phyloP scores from a whole-genome alignment of 2,113 vertebrate genomes.

The Orthonyx spaldingii region DNA sequence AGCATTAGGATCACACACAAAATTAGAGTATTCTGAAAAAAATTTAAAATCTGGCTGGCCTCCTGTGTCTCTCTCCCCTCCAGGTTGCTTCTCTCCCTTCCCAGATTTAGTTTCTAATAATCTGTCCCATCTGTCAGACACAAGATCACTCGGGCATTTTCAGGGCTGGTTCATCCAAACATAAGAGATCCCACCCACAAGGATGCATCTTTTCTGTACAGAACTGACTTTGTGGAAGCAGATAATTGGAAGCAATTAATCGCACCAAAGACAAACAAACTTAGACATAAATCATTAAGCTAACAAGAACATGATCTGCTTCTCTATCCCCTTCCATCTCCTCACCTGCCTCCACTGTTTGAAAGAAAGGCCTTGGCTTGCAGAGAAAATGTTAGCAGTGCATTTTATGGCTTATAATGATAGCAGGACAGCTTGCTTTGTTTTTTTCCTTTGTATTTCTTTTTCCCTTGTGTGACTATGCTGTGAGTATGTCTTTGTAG shows the following conservation, averaged over 20 bases:
- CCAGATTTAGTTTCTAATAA: not conserved
- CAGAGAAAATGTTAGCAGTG: not conserved
- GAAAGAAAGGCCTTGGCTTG: not conserved
- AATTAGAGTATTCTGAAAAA: not conserved
- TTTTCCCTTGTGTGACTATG: not conserved
- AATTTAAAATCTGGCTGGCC: fast-evolving
- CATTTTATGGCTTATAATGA: not conserved
- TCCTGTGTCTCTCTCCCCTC: not conserved
- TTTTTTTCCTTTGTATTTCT: not conserved
- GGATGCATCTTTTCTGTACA: not conserved
- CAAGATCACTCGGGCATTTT: not conserved
- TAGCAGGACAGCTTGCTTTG: not conserved
- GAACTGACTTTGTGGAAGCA: not conserved
- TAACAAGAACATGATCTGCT: not conserved
- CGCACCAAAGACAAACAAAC: conserved; percentile 6
- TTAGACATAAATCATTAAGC: conserved; percentile 3
- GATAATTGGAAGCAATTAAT: conserved; percentile 28
- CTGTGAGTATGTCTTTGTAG: not conserved
- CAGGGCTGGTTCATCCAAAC: not conserved
- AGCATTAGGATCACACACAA: not conserved
- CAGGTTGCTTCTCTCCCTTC: not conserved
- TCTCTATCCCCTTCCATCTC: not conserved
- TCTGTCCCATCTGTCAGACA: not conserved
- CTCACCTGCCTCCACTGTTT: not conserved
- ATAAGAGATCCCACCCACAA: not conserved